Evolutionary conservation across 2,113 vertebrate genomes (phyloP).

Genomic region (Haemorhous mexicanus): DNA sequence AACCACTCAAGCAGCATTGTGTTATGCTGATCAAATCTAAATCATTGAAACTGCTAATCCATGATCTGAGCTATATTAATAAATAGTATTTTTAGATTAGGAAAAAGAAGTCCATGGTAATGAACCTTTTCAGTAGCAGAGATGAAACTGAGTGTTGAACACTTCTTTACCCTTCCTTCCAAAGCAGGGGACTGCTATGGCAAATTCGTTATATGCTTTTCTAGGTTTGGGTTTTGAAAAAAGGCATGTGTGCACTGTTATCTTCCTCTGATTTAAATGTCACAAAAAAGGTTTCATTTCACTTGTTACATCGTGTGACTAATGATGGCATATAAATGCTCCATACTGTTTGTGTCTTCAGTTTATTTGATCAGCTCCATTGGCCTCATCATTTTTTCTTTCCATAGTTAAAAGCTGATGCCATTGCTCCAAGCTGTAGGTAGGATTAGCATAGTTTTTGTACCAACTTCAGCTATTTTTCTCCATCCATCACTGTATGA

Average conservation of each 20-base stretch:
- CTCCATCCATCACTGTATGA: not conserved
- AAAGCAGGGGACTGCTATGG: not conserved
- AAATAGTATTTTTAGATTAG: not conserved
- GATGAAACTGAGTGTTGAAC: not conserved
- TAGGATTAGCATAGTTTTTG: not conserved
- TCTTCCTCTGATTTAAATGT: not conserved
- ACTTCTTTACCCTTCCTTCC: not conserved
- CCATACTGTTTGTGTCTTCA: not conserved
- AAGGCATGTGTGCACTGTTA: not conserved
- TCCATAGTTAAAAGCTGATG: not conserved
- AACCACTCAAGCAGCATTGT: not conserved
- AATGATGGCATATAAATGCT: not conserved
- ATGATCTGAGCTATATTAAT: not conserved
- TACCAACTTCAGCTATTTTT: not conserved
- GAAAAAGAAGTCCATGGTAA: not conserved
- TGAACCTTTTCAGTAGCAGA: not conserved
- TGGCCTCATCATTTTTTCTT: not conserved
- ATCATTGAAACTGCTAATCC: not conserved
- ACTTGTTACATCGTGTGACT: not conserved
- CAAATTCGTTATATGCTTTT: not conserved
- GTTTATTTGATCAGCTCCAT: not conserved
- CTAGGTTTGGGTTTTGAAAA: not conserved
- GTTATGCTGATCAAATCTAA: not conserved
- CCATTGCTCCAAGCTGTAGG: not conserved
- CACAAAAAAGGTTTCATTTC: not conserved